A percentile compares a stretch with the other conserved stretches of the same genome.
phyloP scores from a whole-genome alignment of 2,797 vertebrate species.

The Sylvia borin region DNA sequence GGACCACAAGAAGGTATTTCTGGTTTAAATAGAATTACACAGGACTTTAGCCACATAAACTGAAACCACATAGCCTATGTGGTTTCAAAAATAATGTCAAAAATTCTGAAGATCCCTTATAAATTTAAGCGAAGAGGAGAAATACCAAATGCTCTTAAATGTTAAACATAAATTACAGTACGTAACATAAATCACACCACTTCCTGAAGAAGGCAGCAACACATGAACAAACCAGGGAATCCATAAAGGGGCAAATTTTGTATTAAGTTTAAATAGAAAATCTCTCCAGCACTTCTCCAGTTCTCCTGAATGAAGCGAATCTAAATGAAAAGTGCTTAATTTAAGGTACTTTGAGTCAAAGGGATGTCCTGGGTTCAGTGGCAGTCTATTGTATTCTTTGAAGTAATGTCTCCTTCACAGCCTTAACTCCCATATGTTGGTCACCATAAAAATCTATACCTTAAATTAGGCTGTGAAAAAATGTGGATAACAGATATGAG shows the following conservation, averaged over 20 bases:
- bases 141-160: neutral
- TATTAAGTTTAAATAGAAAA: neutral
- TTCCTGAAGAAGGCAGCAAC: neutral
- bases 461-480: neutral
- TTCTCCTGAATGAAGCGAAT: neutral
- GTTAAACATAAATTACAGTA: neutral
- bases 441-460: neutral
- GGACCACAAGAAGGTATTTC: neutral
- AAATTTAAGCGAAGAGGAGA: neutral
- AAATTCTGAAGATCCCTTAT: neutral
- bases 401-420: neutral
- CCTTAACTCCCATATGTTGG: neutral
- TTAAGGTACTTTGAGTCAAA: neutral
- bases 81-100: neutral
- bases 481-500: neutral
- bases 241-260: neutral
- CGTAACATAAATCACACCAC: neutral
- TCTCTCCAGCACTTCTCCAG: neutral
- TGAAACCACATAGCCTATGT: neutral
- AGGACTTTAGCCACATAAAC: neutral
- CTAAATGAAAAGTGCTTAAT: neutral
- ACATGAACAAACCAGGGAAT: neutral
- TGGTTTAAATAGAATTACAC: neutral
- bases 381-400: neutral
- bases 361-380: neutral